A percentile compares a stretch with the other conserved stretches of the same genome.
These are phyloP conservation scores for Eremobia ochroleuca DNA, from an alignment of 2,888 invertebrate genomes.

Conservation along the genomic window DNA sequence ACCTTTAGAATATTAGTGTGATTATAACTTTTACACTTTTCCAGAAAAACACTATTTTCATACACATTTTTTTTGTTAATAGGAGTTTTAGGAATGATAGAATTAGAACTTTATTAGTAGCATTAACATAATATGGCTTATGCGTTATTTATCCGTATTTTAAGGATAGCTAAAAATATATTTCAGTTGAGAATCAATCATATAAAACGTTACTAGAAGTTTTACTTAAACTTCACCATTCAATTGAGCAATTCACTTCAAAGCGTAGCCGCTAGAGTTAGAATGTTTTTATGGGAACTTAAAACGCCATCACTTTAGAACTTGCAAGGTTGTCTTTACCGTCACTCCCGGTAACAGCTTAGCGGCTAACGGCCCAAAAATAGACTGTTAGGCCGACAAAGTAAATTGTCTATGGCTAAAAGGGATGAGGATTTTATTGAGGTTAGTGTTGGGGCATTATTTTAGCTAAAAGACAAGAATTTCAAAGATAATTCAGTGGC, in stretches of 20 bases:
- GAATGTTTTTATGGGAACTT: conserved; percentile 51
- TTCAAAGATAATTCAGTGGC: background rate
- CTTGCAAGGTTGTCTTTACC: conserved; percentile 16
- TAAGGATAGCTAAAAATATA: background rate
- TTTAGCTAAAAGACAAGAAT: background rate
- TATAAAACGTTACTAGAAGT: background rate
- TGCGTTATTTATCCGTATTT: background rate
- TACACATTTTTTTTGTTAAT: background rate
- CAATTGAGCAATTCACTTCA: conserved; percentile 38
- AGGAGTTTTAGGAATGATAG: background rate
- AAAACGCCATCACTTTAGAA: conserved; percentile 38
- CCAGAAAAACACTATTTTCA: background rate
- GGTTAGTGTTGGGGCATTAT: background rate
- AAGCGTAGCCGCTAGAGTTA: conserved; percentile 29
- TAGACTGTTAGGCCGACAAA: conserved; percentile 50
- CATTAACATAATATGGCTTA: background rate
- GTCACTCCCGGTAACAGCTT: conserved; percentile 24
- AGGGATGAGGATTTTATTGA: conserved; percentile 4
- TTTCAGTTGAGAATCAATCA: conserved; percentile 8
- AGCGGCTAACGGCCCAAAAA: conserved; percentile 40
- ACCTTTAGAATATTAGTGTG: too few relatives aligned
- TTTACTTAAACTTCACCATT: conserved; percentile 16
- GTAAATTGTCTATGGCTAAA: conserved; percentile 38
- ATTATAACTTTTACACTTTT: background rate
- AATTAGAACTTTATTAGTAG: background rate